Base-by-base conservation (phyloP, 1,140 invertebrate species). In the Euglossa dilemma region DNA sequence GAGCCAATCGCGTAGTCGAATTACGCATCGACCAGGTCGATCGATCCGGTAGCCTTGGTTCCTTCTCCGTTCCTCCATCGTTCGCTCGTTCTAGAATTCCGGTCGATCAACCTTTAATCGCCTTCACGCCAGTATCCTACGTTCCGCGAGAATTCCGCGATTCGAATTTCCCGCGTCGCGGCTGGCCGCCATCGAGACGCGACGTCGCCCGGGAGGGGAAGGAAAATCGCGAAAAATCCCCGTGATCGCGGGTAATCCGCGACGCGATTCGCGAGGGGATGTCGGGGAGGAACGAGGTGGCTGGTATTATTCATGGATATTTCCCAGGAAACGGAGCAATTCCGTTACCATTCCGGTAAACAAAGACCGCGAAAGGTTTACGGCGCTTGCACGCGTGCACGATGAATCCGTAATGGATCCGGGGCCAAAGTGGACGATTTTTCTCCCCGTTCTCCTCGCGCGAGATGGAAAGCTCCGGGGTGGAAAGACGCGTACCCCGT, bases 181-280 rank as follows among this genome's bases (percentile, higher is more conserved):
- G 36, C n/a, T n/a, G n/a, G n/a, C n/a, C n/a, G n/a, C 36, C 4
- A 36, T 36, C 1, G 36, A 36, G 36, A 4, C 36, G 36, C 36
- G 36, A 36, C 36, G 36, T 36, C 36, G 1, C 14, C 23, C 0
- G 0, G 28, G 66, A 16, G 28, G n/a, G 50, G 61, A 23, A 74
- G 85, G 85, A 57, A 86, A 85, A 81, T 86, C 74, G 77, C 72
- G 59, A 47, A 86, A 84, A 81, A 85, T 86, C 64, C 71, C 61
- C 76, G 57, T 61, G 74, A 85, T 77, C 83, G 36, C 4, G 74
- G 14, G 25, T 56, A 59, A 85, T 87, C 67, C 64, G 52, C 73
- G 64, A 69, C 64, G 74, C 36, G 81, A 80, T 80, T 84, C 25
- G 67, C 57, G 36, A 28, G 57, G 54, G 64, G 11, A 45, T 6